Conservation (phyloP, 2,113 vertebrate species). For the Rhegmatorhina hoffmannsi region DNA sequence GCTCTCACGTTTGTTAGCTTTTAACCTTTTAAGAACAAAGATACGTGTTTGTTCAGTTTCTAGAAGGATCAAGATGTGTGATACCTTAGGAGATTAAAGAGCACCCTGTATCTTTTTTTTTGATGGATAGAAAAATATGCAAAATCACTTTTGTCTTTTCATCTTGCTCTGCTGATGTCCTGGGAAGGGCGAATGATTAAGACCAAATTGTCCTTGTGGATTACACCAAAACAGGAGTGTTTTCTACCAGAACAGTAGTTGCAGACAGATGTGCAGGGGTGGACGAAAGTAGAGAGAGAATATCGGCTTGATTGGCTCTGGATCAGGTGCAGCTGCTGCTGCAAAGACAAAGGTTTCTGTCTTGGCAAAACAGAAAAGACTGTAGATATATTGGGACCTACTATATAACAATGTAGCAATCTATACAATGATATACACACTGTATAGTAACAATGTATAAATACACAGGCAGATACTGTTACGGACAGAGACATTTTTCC, state of each 20-base stretch:
- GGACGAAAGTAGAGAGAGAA: neutral
- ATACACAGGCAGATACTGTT: neutral
- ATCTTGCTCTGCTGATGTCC: neutral
- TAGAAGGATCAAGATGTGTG: neutral
- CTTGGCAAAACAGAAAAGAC: neutral
- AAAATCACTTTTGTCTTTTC: neutral
- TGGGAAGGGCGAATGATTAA: neutral
- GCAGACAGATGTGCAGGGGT: neutral
- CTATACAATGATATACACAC: accelerated
- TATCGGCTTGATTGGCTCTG: neutral
- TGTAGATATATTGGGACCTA: neutral
- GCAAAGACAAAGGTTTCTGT: neutral
- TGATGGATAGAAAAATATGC: neutral
- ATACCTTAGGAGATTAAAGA: neutral
- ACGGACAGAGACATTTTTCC: neutral
- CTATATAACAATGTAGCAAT: neutral
- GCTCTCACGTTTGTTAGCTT: neutral
- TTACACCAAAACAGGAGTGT: neutral
- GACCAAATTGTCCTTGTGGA: neutral
- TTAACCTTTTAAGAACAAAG: neutral
- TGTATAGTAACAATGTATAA: accelerated
- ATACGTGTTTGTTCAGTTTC: neutral
- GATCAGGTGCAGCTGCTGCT: neutral
- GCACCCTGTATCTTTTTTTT: neutral
- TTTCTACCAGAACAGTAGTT: neutral